Evolutionary conservation across 1,140 invertebrate species (phyloP), one percentile per base, ranked within the genome.

Genomic region (Planococcus citri): DNA sequence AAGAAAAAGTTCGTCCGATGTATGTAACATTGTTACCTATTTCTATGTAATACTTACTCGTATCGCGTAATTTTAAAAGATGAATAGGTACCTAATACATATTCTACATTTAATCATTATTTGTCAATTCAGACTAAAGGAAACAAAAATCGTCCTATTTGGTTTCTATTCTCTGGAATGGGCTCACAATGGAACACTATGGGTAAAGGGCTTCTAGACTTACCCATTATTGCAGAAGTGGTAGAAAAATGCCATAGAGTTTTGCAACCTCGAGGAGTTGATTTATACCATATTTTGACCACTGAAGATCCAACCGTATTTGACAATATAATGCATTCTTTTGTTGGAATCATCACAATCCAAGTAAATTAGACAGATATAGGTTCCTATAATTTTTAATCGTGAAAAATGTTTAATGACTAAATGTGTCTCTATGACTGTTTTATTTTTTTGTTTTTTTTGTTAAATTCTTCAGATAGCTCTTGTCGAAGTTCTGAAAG

Each of bases 331-430:
- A 71, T 87, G 6, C 79, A 87, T 73, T 83, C 84, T 2, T 89
- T 91, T 76, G 82, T 91, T 58, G 83, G 83, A 27, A 90, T 90
- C 73, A 84, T 87, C 68, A 90, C 93, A 20, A 86, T 97, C 70
- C 90, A 92, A 80, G 87, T 89, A 20, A 37, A 14, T 8, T 8
- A 37, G 14, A 37, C n/a, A n/a, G n/a, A n/a, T n/a, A n/a, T n/a
- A n/a, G n/a, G n/a, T n/a, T n/a, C n/a, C n/a, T n/a, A n/a, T n/a
- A n/a, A n/a, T n/a, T n/a, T n/a, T n/a, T n/a, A n/a, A n/a, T n/a
- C n/a, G n/a, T n/a, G n/a, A n/a, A n/a, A n/a, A n/a, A n/a, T n/a
- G n/a, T n/a, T n/a, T n/a, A n/a, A n/a, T n/a, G n/a, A n/a, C n/a
- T n/a, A n/a, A n/a, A n/a, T n/a, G n/a, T n/a, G n/a, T n/a, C n/a